A percentile compares a stretch with the other conserved stretches of the same genome.
These are phyloP conservation scores for Crotalus tigris DNA, from an alignment of 2,113 vertebrate genomes.

Conservation along the genomic window DNA sequence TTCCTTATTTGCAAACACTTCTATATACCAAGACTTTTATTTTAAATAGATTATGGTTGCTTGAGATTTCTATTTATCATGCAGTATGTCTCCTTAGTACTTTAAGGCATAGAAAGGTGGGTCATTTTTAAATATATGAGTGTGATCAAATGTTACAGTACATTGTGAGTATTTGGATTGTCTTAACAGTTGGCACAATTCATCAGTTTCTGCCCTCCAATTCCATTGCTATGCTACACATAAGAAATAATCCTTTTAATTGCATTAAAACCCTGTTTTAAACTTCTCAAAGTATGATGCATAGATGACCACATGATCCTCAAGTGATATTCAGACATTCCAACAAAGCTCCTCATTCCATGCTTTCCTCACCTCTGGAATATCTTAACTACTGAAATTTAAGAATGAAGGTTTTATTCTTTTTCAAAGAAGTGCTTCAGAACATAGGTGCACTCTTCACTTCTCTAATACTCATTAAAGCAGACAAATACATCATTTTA, in stretches of 20 bases:
- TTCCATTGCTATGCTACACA: not conserved
- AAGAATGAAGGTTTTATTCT: no score
- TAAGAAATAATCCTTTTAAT: not conserved
- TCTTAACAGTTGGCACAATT: not conserved
- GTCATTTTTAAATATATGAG: not conserved
- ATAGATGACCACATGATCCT: not conserved
- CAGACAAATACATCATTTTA: not conserved
- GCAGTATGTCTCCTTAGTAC: no score
- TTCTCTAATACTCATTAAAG: not conserved
- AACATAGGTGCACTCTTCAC: no score
- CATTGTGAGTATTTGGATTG: not conserved
- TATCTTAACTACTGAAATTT: not conserved
- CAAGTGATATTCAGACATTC: not conserved
- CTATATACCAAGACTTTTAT: no score
- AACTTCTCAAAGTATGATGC: no score
- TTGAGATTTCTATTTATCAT: no score
- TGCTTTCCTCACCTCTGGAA: not conserved
- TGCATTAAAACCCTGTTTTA: not conserved
- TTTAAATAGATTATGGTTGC: no score
- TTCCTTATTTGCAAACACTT: not conserved
- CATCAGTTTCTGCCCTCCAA: not conserved
- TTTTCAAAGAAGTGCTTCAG: no score
- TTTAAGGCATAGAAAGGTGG: no score
- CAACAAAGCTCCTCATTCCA: not conserved
- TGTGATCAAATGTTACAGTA: not conserved